These are phyloP conservation scores for Dendropsophus ebraccatus DNA, from an alignment of 2,113 vertebrate genomes.

Conservation along the genomic window DNA sequence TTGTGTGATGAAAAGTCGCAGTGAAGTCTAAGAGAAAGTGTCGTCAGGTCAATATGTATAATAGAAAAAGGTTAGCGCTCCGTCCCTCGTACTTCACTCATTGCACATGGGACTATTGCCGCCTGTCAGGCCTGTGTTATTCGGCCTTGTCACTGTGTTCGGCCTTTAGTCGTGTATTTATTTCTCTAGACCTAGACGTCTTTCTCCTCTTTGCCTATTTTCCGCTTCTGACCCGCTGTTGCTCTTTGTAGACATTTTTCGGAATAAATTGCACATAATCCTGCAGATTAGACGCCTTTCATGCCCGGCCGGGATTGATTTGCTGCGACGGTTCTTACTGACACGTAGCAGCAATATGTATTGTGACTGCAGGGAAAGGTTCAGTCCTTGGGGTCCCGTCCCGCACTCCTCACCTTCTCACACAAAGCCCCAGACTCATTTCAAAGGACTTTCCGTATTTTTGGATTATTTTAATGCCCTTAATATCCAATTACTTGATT, in stretches of 20 bases:
- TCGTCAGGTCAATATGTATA: background rate
- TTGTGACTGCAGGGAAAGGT: background rate
- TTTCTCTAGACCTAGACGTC: background rate
- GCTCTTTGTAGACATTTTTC: background rate
- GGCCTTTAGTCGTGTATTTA: background rate
- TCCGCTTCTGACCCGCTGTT: background rate
- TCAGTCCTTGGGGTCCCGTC: background rate
- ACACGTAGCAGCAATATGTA: constrained; percentile 25
- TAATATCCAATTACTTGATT: constrained; percentile 23
- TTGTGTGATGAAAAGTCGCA: too few species aligned
- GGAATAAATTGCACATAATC: constrained; percentile 38
- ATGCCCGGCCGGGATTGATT: constrained; percentile 37
- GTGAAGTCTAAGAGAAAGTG: background rate
- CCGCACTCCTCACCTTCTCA: background rate
- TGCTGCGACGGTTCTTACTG: constrained; percentile 38
- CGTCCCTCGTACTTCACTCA: background rate
- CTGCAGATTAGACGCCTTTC: background rate
- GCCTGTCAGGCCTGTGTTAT: background rate
- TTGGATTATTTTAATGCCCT: background rate
- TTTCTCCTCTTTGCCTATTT: constrained; percentile 12
- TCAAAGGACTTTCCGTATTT: background rate
- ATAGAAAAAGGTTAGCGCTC: background rate
- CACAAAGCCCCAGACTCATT: background rate
- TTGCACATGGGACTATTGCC: background rate
- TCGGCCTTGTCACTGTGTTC: background rate